phyloP scores from a whole-genome alignment of 2,797 vertebrate species.

The Potorous gilbertii region DNA sequence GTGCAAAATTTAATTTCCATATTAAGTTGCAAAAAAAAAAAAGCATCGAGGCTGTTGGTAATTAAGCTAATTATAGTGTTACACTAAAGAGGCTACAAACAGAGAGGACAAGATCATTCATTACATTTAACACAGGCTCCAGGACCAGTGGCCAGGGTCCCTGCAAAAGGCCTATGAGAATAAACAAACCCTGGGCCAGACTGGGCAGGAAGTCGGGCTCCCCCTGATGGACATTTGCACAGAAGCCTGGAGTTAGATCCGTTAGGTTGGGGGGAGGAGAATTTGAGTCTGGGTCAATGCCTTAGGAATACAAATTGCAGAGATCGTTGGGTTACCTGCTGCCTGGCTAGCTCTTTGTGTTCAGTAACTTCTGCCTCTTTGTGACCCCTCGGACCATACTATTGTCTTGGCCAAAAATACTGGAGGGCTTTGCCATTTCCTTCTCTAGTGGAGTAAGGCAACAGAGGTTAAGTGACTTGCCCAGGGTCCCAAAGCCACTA shows the following conservation, averaged over 20 bases:
- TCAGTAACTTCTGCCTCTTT: neutral
- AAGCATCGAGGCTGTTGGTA: constrained; percentile 75
- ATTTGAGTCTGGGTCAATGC: neutral
- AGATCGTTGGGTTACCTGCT: neutral
- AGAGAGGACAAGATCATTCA: constrained; percentile 82
- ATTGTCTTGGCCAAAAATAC: too few relatives aligned
- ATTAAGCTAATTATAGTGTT: constrained; percentile 84
- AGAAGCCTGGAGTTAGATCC: neutral
- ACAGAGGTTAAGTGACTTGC: neutral
- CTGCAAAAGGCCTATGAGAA: neutral
- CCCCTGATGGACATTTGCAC: neutral
- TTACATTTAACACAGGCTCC: constrained; percentile 73
- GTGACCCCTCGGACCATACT: neutral
- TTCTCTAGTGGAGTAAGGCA: neutral
- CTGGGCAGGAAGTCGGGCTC: neutral
- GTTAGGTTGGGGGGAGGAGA: neutral
- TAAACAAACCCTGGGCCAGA: neutral
- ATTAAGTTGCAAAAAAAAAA: constrained; percentile 82
- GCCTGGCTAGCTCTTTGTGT: neutral
- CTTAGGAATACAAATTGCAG: neutral
- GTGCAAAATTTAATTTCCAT: constrained; percentile 88
- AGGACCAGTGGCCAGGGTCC: constrained; percentile 60
- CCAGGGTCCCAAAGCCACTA: neutral
- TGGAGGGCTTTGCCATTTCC: neutral
- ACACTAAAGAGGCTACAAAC: constrained; percentile 79